Conservation (phyloP, 2,113 vertebrate species). For the Mormoops blainvillei region DNA sequence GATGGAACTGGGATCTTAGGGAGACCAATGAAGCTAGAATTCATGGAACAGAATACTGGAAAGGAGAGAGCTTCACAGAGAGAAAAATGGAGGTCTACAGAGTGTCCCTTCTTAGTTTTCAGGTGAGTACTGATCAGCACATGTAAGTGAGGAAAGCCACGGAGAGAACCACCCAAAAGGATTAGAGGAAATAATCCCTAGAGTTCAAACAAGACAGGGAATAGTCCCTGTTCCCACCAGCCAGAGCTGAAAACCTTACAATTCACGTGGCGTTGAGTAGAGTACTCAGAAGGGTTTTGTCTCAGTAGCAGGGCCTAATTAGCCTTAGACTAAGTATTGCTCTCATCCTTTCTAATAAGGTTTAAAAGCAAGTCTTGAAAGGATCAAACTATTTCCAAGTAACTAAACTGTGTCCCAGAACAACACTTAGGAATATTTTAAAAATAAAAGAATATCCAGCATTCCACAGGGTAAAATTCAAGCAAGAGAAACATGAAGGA, state of each 20-base stretch:
- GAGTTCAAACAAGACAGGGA: neutral
- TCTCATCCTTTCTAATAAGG: neutral
- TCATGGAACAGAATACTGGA: neutral
- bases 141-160: neutral
- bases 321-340: neutral
- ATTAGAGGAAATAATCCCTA: neutral
- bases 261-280: neutral
- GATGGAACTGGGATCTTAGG: neutral
- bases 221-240: neutral
- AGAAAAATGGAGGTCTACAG: neutral
- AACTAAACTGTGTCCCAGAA: neutral
- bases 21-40: neutral
- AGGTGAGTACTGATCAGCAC: neutral
- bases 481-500: neutral
- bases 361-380: neutral
- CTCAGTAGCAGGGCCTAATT: neutral
- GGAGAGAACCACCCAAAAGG: neutral
- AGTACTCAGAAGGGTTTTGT: neutral
- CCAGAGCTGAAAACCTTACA: neutral
- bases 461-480: neutral
- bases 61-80: neutral
- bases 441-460: neutral
- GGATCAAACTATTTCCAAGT: neutral
- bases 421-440: neutral
- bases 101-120: neutral